phyloP scores from a whole-genome alignment of 2,888 invertebrate species.

The Philaethria dido region DNA sequence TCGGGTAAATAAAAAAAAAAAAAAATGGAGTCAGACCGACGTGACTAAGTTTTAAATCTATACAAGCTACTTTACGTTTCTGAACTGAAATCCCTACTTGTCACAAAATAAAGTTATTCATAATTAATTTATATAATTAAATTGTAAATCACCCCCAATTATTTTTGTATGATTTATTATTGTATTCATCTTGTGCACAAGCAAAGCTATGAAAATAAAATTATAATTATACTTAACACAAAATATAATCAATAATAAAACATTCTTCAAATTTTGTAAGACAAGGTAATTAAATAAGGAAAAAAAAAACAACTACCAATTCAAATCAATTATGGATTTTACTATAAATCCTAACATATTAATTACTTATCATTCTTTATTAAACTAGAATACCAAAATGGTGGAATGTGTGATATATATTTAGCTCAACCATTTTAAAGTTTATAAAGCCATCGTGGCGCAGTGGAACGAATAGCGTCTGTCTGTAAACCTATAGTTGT shows the following conservation, averaged over 20 bases:
- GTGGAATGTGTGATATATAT: neutral
- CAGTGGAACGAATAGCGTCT: too few relatives aligned
- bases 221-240: neutral
- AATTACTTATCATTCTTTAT: neutral
- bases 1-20: too few relatives aligned
- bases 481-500: too few relatives aligned
- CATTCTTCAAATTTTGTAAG: neutral
- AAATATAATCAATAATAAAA: too few relatives aligned
- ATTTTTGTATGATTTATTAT: neutral
- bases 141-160: neutral
- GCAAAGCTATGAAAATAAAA: constrained; percentile 29
- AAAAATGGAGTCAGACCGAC: too few relatives aligned
- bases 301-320: neutral
- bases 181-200: constrained; percentile 22
- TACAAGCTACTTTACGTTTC: too few relatives aligned
- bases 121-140: too few relatives aligned
- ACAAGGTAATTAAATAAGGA: constrained; percentile 20
- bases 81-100: too few relatives aligned
- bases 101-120: too few relatives aligned
- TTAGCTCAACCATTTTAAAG: neutral
- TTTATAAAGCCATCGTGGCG: neutral
- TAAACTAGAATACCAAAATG: neutral
- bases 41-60: too few relatives aligned
- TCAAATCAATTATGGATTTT: constrained; percentile 10
- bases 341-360: neutral